Percentiles rank a stretch among this genome's conserved stretches.
These are phyloP conservation scores for Cephus pulcher DNA, from an alignment of 2,888 invertebrate genomes.

Conservation along the genomic window DNA sequence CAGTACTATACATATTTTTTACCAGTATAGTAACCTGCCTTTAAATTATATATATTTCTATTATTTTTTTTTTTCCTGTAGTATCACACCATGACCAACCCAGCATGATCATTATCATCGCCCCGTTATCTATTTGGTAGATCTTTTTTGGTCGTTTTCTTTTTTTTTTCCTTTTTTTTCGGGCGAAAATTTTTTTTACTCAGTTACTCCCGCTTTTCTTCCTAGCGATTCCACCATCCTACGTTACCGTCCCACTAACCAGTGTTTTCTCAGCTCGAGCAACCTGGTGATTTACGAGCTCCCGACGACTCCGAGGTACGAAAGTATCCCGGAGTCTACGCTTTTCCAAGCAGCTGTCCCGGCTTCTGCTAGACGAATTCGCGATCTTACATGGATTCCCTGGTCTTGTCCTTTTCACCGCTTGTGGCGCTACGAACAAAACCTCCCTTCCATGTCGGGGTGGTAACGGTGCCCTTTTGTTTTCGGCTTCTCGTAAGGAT, in stretches of 20 bases:
- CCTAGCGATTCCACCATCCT: neutral
- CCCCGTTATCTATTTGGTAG: neutral
- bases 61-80: too few species aligned
- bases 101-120: neutral
- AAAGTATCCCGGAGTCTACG: neutral
- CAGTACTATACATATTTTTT: too few species aligned
- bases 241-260: neutral
- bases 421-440: neutral
- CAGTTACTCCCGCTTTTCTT: neutral
- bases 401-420: neutral
- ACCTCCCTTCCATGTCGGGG: neutral
- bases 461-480: neutral
- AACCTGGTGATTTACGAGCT: slow-evolving; percentile 11
- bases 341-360: slow-evolving; percentile 1
- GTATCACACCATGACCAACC: neutral
- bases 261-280: neutral
- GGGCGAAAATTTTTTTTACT: neutral
- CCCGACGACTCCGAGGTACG: neutral
- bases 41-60: too few species aligned
- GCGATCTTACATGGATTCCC: neutral
- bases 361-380: neutral
- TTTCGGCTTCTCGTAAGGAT: neutral
- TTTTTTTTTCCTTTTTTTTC: neutral
- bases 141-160: neutral
- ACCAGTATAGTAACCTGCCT: too few species aligned